These are phyloP conservation scores for Branchellion lobata DNA, from an alignment of 2,888 invertebrate genomes.

Conservation along the genomic window DNA sequence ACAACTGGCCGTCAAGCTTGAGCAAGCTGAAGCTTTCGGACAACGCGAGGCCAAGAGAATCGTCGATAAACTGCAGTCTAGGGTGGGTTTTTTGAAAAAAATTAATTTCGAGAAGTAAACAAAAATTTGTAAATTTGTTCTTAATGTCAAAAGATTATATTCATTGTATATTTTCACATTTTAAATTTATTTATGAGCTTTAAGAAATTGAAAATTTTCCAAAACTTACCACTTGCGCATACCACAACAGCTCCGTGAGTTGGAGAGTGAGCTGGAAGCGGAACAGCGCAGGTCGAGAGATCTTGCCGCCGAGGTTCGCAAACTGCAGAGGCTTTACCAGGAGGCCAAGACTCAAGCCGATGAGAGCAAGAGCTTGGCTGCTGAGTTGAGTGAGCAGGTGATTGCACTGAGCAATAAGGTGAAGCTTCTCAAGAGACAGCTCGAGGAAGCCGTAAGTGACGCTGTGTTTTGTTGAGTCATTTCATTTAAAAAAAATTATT, in stretches of 20 bases:
- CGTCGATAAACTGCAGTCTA: slow-evolving; percentile 61
- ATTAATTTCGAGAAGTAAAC: not conserved
- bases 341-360: slow-evolving; percentile 58
- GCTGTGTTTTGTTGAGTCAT: not conserved
- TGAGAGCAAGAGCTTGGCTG: slow-evolving; percentile 59
- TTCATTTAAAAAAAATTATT: too few species aligned
- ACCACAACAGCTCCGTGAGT: slow-evolving; percentile 59
- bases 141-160: too few species aligned
- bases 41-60: slow-evolving; percentile 62
- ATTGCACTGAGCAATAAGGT: slow-evolving; percentile 58
- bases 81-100: slow-evolving; percentile 55
- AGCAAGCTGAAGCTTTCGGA: slow-evolving; percentile 63
- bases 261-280: slow-evolving; percentile 60
- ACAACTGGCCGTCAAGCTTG: slow-evolving; percentile 62
- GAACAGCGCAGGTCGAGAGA: slow-evolving; percentile 61
- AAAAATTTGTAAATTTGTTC: not conserved
- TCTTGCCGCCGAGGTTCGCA: slow-evolving; percentile 57
- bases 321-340: slow-evolving; percentile 59
- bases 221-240: too few species aligned
- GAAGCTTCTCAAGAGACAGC: slow-evolving; percentile 61
- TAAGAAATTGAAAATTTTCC: not conserved
- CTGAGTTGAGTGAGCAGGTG: slow-evolving; percentile 58
- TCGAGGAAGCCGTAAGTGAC: slow-evolving; percentile 61
- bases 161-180: too few species aligned
- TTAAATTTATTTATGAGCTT: too few species aligned